A percentile compares a stretch with the other conserved stretches of the same genome.
Conservation (phyloP, 2,113 vertebrate species). For the Meles meles region DNA sequence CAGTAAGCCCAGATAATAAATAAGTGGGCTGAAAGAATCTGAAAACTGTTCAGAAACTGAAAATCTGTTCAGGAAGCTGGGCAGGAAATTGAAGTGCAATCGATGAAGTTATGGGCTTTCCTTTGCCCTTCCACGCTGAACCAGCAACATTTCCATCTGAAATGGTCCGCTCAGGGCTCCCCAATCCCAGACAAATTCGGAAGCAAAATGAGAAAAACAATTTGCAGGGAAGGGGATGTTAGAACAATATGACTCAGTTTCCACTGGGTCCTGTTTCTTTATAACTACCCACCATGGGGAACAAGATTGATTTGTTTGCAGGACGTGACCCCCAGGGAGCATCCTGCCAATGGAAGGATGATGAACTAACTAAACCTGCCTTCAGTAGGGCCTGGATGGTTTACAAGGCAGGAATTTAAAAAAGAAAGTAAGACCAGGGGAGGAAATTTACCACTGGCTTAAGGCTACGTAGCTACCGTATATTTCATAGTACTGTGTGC, state of each 20-base stretch:
- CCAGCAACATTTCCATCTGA: neutral
- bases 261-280: neutral
- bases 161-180: neutral
- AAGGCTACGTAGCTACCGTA: neutral
- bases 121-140: neutral
- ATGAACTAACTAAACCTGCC: too few relatives aligned
- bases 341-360: neutral
- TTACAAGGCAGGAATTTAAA: neutral
- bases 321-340: accelerated
- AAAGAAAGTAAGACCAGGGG: neutral
- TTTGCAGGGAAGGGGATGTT: neutral
- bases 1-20: neutral
- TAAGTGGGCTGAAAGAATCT: neutral
- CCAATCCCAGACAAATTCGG: neutral
- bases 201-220: neutral
- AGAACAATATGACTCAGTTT: neutral
- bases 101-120: neutral
- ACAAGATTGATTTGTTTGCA: neutral
- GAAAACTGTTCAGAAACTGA: too few relatives aligned
- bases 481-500: neutral
- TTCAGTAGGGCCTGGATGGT: neutral
- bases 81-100: neutral
- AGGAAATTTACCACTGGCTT: neutral
- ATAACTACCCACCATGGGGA: neutral
- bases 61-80: neutral